Evolutionary conservation across 1,140 invertebrate genomes (phyloP), one percentile per base, ranked within the genome.

Genomic region (Prorops nasuta): DNA sequence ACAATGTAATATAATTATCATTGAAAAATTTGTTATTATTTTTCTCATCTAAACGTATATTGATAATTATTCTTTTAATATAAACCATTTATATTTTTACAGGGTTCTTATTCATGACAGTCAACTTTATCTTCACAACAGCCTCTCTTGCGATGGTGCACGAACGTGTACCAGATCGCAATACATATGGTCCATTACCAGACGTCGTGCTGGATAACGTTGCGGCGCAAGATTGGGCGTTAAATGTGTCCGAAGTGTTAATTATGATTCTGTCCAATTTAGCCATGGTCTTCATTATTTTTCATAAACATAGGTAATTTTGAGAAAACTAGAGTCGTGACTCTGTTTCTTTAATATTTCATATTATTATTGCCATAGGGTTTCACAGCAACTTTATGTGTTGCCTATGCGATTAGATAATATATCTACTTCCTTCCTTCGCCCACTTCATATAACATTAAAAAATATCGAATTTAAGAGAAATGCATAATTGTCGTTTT

Each of bases 161-260:
- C 75, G 90, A 94, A 70, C 81, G 87, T 49, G 84, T 94, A 39
- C 91, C 91, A 28, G 86, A 91, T 72, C 77, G 86, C 48, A 76
- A 80, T 18, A 80, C 74, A 1, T 86, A 86, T 60, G 78, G 79
- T 38, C 90, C 90, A 22, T 81, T 95, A 44, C 89, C 89, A 19
- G 92, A 95, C 69, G 79, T 90, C 31, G 80, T 92, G 56, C 80
- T 94, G 28, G 89, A 93, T 74, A 85, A 87, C 64, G 74, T 94
- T 31, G 76, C 77, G 40, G 81, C 83, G 39, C 74, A 81, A 40
- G 84, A 88, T 63, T 91, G 89, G 89, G 89, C 86, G n/a, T 80
- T 94, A 14, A 80, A 84, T 66, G 85, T 91, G 14, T 91, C 90
- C 12, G 91, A 94, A 79, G 84, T 91, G 68, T 81, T 94, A 52